phyloP scores from a whole-genome alignment of 2,113 vertebrate genomes.

The Chaetodon auriga region DNA sequence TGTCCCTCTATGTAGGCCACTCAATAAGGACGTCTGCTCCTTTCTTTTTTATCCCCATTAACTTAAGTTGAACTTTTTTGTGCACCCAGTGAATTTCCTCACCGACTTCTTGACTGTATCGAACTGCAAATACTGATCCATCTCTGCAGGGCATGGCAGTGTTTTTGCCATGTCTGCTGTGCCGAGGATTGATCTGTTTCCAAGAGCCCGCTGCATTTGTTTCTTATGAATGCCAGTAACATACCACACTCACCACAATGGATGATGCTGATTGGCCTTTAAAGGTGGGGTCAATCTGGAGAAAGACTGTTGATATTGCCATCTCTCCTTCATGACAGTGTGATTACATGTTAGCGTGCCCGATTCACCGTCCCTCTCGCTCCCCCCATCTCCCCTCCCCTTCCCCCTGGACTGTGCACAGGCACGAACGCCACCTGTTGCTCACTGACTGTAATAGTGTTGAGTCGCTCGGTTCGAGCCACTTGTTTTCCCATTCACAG shows the following conservation, averaged over 20 bases:
- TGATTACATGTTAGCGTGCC: too few relatives aligned
- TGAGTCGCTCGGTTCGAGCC: too few relatives aligned
- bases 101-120: slow-evolving; percentile 2
- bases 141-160: not conserved
- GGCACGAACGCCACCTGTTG: too few relatives aligned
- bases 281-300: not conserved
- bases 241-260: slow-evolving; percentile 11
- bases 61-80: slow-evolving; percentile 42
- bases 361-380: too few relatives aligned
- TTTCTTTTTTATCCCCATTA: slow-evolving; percentile 25
- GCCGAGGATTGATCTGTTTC: not conserved
- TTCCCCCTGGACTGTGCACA: too few relatives aligned
- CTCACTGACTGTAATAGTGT: too few relatives aligned
- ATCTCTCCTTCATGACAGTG: too few relatives aligned
- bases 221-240: not conserved
- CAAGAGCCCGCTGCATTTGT: not conserved
- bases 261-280: not conserved
- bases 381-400: too few relatives aligned
- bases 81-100: slow-evolving; percentile 3
- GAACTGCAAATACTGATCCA: slow-evolving; percentile 24
- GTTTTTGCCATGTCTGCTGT: slow-evolving; percentile 4
- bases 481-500: too few relatives aligned
- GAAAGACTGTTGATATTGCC: too few relatives aligned
- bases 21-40: slow-evolving; percentile 34
- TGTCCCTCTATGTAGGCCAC: slow-evolving; percentile 40